Conservation (phyloP, 2,888 invertebrate species). For the Lasioglossum zephyrum region DNA sequence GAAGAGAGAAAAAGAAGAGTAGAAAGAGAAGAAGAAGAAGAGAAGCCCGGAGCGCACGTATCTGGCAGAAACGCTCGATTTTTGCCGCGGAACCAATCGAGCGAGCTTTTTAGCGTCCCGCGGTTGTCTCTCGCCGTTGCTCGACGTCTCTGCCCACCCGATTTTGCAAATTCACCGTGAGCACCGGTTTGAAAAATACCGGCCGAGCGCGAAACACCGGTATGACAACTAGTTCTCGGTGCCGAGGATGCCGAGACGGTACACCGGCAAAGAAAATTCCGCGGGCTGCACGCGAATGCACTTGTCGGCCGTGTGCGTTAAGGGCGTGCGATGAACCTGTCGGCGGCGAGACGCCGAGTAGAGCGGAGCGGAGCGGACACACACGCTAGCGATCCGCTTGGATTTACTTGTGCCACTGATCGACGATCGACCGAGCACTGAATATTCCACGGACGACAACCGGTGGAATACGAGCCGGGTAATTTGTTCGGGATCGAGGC, state of each 20-base stretch:
- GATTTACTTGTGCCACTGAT: conserved; percentile 57
- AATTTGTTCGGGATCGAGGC: conserved; percentile 58
- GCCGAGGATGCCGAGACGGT: neutral
- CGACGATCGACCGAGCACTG: conserved; percentile 2
- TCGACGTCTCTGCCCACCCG: conserved; percentile 23
- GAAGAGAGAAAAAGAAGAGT: neutral
- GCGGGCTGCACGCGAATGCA: conserved; percentile 54
- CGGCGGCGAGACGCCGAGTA: conserved; percentile 41
- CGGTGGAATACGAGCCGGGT: conserved; percentile 39
- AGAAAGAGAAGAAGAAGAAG: neutral
- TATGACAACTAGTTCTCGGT: conserved; percentile 70
- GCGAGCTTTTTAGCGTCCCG: conserved; percentile 41
- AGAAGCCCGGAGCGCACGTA: neutral
- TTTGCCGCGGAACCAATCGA: conserved; percentile 41
- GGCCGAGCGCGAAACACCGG: conserved; percentile 58
- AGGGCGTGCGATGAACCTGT: conserved; percentile 62
- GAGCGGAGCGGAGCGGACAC: conserved; percentile 31
- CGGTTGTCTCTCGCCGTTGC: neutral
- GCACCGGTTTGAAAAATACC: conserved; percentile 54
- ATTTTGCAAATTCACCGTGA: conserved; percentile 41
- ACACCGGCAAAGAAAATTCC: conserved; percentile 51
- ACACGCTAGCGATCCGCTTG: conserved; percentile 3
- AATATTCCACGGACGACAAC: conserved; percentile 44
- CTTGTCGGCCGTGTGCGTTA: conserved; percentile 51
- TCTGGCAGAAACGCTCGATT: conserved; percentile 22